phyloP scores from a whole-genome alignment of 1,140 invertebrate genomes.

The Drosophila tani region DNA sequence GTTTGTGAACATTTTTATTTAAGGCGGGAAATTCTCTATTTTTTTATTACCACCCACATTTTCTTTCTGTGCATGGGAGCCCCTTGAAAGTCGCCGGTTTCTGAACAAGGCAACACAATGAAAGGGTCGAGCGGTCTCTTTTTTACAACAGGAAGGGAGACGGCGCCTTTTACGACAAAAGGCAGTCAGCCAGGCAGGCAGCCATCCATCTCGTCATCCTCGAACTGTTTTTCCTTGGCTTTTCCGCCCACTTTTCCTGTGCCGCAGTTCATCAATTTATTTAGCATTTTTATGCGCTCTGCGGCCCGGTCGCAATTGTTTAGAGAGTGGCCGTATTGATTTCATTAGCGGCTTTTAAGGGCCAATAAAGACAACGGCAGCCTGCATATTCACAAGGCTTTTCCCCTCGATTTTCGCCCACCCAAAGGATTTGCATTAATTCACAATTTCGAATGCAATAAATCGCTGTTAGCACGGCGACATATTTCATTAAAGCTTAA shows the following conservation, averaged over 20 bases:
- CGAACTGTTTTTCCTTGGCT: slow-evolving; percentile 13
- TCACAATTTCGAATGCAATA: slow-evolving; percentile 33
- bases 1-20: too few relatives aligned
- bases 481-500: slow-evolving; percentile 26
- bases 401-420: neutral
- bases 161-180: slow-evolving; percentile 57
- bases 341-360: slow-evolving; percentile 75
- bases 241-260: slow-evolving; percentile 35
- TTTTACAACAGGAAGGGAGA: slow-evolving; percentile 50
- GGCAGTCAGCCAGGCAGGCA: slow-evolving; percentile 33
- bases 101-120: slow-evolving; percentile 36
- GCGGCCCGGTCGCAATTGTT: slow-evolving; percentile 48
- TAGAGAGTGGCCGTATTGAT: slow-evolving; percentile 70
- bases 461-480: slow-evolving; percentile 28
- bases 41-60: neutral
- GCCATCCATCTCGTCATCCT: slow-evolving; percentile 37
- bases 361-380: slow-evolving; percentile 51
- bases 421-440: slow-evolving; percentile 43
- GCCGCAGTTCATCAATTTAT: slow-evolving; percentile 78
- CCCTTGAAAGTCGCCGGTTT: slow-evolving; percentile 21
- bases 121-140: slow-evolving; percentile 45
- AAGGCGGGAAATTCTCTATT: too few relatives aligned
- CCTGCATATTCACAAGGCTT: slow-evolving; percentile 34
- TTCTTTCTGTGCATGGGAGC: neutral
- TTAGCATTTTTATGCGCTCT: slow-evolving; percentile 72